Base-by-base conservation (phyloP, 2,797 vertebrate genomes). In the Bovichtus diacanthus region DNA sequence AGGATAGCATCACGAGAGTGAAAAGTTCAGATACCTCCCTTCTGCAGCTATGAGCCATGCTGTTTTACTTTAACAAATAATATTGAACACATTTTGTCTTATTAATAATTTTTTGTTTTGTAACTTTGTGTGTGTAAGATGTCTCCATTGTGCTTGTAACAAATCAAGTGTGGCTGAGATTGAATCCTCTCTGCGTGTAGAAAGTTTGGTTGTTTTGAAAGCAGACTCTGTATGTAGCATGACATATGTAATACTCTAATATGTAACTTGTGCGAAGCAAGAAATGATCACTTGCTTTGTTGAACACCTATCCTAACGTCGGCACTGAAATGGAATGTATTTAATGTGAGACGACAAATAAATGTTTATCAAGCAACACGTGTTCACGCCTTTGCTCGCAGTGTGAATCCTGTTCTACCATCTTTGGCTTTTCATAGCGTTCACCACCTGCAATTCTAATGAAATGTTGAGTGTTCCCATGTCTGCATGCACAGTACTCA, bases 321-420 rank as follows among this genome's bases (percentile, higher is more conserved):
- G 31, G 8, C 31, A 9, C 31, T 1, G 8, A 34, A 27, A 8
- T 8, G 27, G 27, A 27, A 27, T 5, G 27, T 25, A 23, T 34
- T 9, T 44, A 23, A 38, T 61, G 13, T 60, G 23, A 67, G 23
- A 34, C 78, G 59, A 41, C 10, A 72, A 66, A 79, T 36, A 2
- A 0, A 53, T 29, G 51, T 25, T 41, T 41, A 9, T 66, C 76
- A 81, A 54, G 8, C 62, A 10, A 62, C 56, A 54, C 9, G 7
- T 25, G 1, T 34, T 46, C 13, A 10, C 19, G 8, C 13, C 1
- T 47, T 46, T 21, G 8, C 54, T 47, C 54, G 31, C 8, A 27
- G 23, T 56, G 23, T 47, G 31, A 47, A 47, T 39, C 3, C 18
- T n/a, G 16, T 46, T 46, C 19, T 19, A 7, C 43, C 43, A 46